Conservation (phyloP, 2,113 vertebrate species). For the Carassius gibelio region DNA sequence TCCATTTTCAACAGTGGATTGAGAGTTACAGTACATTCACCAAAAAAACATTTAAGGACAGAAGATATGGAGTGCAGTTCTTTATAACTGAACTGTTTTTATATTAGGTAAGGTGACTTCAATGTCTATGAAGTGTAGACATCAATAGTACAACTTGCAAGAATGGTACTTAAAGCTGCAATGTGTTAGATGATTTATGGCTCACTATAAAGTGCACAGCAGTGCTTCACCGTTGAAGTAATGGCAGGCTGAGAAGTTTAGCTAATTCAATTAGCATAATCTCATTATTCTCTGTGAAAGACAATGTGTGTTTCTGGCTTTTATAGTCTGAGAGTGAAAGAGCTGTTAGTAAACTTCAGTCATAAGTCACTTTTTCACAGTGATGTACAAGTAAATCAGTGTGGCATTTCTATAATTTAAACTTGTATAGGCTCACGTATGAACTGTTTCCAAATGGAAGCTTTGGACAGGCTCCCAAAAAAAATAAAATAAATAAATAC, state of each 20-base stretch:
- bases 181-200: neutral
- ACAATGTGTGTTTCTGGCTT: neutral
- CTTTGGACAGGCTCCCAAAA: constrained; percentile 1
- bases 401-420: constrained; percentile 6
- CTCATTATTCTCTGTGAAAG: constrained; percentile 8
- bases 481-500: neutral
- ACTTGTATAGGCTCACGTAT: neutral
- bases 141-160: neutral
- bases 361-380: neutral
- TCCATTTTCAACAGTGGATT: neutral
- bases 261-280: constrained; percentile 16
- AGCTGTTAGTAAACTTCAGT: neutral
- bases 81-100: constrained; percentile 6
- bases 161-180: neutral
- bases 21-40: neutral
- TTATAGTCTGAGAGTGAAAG: neutral
- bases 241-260: neutral
- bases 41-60: neutral
- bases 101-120: neutral
- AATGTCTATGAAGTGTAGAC: neutral
- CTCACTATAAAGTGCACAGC: constrained; percentile 2
- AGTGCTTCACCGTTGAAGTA: neutral
- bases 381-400: neutral
- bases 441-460: constrained; percentile 9
- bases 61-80: neutral